Percentiles rank a stretch among this genome's conserved stretches.
Evolutionary conservation across 1,140 invertebrate genomes (phyloP).

Genomic region (Drosophila ercepeae): DNA sequence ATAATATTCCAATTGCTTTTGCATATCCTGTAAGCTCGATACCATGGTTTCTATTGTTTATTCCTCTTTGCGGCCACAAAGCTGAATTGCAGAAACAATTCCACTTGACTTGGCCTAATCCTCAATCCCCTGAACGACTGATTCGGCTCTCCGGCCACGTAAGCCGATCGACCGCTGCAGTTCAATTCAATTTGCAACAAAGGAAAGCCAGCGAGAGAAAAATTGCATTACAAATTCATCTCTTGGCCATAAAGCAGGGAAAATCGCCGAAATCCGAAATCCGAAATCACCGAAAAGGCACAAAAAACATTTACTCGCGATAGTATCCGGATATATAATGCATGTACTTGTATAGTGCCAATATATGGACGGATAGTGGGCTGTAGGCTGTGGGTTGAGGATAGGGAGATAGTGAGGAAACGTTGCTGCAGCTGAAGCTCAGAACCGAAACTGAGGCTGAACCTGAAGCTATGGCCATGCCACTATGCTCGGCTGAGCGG

Average conservation of each 20-base stretch:
- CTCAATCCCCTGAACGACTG: constrained; percentile 19
- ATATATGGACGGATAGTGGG: constrained; percentile 5
- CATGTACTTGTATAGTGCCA: constrained; percentile 7
- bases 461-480: constrained; percentile 37
- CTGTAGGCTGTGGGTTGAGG: too few species aligned
- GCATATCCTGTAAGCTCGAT: too few species aligned
- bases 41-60: background rate
- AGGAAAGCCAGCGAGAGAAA: constrained; percentile 39
- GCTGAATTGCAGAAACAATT: constrained; percentile 28
- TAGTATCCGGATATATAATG: constrained; percentile 14
- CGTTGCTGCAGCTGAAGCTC: constrained; percentile 67
- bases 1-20: too few species aligned
- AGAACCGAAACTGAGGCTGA: constrained; percentile 68
- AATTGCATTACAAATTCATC: constrained; percentile 66
- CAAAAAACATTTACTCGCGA: constrained; percentile 20
- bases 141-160: constrained; percentile 58
- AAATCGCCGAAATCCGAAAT: constrained; percentile 35
- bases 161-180: constrained; percentile 49
- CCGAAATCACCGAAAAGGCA: constrained; percentile 36
- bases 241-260: constrained; percentile 16
- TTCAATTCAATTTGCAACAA: constrained; percentile 74
- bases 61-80: background rate
- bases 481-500: constrained; percentile 29
- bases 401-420: constrained; percentile 31
- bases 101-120: constrained; percentile 55